Evolutionary conservation across 2,888 invertebrate genomes (phyloP).

Genomic region (Micoletzkya japonica): DNA sequence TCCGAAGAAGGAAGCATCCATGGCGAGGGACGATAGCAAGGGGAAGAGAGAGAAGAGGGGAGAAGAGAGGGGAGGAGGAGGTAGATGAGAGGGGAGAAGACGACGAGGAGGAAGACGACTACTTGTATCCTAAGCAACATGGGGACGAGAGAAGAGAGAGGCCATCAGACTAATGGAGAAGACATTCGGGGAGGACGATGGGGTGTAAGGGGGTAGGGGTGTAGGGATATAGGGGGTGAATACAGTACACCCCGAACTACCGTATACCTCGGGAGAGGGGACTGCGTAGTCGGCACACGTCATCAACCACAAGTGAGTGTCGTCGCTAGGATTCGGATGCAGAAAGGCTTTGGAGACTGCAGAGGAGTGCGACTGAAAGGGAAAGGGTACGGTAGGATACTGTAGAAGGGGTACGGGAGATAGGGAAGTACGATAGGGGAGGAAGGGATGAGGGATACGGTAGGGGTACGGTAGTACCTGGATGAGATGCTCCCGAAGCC

Average conservation of each 20-base stretch:
- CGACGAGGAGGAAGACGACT: neutral
- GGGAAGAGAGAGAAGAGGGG: neutral
- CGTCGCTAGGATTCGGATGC: constrained; percentile 17
- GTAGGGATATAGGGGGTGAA: neutral
- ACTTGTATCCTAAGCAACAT: neutral
- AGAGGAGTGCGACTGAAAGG: constrained; percentile 15
- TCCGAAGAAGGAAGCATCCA: neutral
- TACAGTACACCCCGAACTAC: neutral
- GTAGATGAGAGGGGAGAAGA: neutral
- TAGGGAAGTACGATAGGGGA: neutral
- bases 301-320: constrained; percentile 22
- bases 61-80: neutral
- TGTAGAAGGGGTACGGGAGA: neutral
- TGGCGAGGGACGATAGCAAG: neutral
- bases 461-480: constrained; percentile 14
- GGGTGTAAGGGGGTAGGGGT: neutral
- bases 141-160: neutral
- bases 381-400: neutral
- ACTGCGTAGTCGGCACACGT: constrained; percentile 22
- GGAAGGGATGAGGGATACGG: too few relatives aligned
- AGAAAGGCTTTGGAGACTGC: constrained; percentile 20
- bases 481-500: constrained; percentile 20
- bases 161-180: neutral
- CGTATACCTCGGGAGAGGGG: constrained; percentile 6
- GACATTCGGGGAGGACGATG: too few relatives aligned